Conservation (phyloP, 2,113 vertebrate genomes). For the Aythya baeri region DNA sequence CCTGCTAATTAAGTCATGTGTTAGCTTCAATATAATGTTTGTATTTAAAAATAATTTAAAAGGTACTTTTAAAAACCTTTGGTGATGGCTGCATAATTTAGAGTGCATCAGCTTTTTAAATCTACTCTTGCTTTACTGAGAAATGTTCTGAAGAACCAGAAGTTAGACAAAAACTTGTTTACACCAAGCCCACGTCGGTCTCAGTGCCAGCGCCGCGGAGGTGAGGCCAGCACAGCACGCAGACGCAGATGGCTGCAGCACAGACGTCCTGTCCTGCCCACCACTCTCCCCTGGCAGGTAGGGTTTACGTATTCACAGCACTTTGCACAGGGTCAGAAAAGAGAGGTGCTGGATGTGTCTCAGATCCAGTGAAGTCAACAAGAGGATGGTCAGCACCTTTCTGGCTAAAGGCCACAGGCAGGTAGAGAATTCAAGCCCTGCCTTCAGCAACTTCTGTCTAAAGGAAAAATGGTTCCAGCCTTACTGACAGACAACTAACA, state of each 20-base stretch:
- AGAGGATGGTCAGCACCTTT: neutral
- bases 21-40: conserved; percentile 60
- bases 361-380: neutral
- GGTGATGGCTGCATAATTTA: conserved; percentile 59
- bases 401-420: neutral
- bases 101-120: conserved; percentile 8
- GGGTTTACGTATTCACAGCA: neutral
- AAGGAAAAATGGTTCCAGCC: neutral
- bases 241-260: neutral
- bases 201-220: fast-evolving
- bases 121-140: neutral
- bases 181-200: neutral
- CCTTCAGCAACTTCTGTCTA: neutral
- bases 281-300: fast-evolving
- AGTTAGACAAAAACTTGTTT: neutral
- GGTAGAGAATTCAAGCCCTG: neutral
- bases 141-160: neutral
- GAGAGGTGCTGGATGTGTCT: neutral
- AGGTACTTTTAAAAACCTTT: conserved; percentile 68
- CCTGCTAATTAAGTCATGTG: conserved; percentile 52
- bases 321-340: neutral
- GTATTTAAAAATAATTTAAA: conserved; percentile 66
- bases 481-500: neutral
- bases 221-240: fast-evolving
- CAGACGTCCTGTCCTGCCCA: fast-evolving